Conservation (phyloP, 2,113 vertebrate species). For the Alces alces region DNA sequence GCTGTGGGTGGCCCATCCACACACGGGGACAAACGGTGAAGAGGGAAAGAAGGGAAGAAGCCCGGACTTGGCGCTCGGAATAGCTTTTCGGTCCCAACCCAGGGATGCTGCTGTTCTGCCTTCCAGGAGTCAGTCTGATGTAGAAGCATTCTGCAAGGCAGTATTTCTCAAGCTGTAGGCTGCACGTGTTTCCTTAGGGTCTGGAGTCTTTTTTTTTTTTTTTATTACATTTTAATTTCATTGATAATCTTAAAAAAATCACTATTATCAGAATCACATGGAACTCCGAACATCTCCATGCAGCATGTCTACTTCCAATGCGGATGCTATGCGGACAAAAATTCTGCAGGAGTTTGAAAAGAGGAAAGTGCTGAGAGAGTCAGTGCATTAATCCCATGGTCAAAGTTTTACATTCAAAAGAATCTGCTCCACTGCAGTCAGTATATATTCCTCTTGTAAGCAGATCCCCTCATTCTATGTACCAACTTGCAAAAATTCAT, state of each 20-base stretch:
- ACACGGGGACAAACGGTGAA: not conserved
- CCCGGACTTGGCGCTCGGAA: not conserved
- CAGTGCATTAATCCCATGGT: not conserved
- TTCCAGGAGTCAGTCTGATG: not conserved
- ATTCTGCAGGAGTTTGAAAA: constrained; percentile 33
- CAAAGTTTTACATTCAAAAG: constrained; percentile 45
- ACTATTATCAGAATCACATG: not conserved
- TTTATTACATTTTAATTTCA: not conserved
- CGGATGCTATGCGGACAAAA: not conserved
- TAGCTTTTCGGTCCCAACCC: not conserved
- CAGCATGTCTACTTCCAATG: not conserved
- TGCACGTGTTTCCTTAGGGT: not conserved
- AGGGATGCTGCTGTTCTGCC: not conserved
- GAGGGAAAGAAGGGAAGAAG: not conserved
- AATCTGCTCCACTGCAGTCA: not conserved
- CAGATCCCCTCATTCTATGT: not conserved
- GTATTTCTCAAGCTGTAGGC: not conserved
- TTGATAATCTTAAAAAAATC: not conserved
- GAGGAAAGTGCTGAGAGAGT: constrained; percentile 31
- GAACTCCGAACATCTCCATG: not conserved
- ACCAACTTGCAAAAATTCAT: not conserved
- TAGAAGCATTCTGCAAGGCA: not conserved
- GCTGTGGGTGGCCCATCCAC: not conserved
- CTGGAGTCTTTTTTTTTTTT: not conserved
- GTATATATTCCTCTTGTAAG: not conserved